A percentile compares a stretch with the other conserved stretches of the same genome.
These are phyloP conservation scores for Prolemur simus DNA, from an alignment of 2,113 vertebrate species.

Conservation along the genomic window DNA sequence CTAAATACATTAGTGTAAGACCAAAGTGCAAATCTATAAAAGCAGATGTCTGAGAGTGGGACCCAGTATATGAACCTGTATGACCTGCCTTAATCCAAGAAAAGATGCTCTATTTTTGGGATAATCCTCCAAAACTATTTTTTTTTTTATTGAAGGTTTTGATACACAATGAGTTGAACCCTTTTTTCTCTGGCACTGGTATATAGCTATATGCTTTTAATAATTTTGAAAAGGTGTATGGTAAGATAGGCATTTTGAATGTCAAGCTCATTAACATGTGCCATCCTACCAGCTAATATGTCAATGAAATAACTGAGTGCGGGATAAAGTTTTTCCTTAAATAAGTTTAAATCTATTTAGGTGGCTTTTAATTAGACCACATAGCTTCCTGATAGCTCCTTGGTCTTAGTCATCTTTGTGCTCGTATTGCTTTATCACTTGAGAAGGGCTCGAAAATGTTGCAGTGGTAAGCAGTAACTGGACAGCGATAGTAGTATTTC, in stretches of 20 bases:
- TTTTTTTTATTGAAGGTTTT: not conserved
- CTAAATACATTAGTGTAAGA: not conserved
- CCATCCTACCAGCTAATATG: not conserved
- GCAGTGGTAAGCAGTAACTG: not conserved
- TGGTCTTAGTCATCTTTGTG: not conserved
- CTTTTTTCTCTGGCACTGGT: not conserved
- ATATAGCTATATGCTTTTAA: not conserved
- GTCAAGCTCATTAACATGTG: not conserved
- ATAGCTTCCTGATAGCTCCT: not conserved
- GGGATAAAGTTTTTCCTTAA: not conserved
- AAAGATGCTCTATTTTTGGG: not conserved
- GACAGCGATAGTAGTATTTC: not conserved
- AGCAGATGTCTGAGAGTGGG: not conserved
- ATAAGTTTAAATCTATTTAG: not conserved
- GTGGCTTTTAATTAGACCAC: not conserved
- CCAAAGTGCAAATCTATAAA: not conserved
- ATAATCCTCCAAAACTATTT: not conserved
- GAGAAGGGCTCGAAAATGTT: not conserved
- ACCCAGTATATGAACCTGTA: not conserved
- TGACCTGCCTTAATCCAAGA: not conserved
- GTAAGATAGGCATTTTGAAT: not conserved
- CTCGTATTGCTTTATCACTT: not conserved
- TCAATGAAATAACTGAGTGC: not conserved
- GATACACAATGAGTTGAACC: not conserved
- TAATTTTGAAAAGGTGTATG: not conserved